Evolutionary conservation across 2,113 vertebrate genomes (phyloP).

Genomic region (Cryptomyrus ogoouensis): DNA sequence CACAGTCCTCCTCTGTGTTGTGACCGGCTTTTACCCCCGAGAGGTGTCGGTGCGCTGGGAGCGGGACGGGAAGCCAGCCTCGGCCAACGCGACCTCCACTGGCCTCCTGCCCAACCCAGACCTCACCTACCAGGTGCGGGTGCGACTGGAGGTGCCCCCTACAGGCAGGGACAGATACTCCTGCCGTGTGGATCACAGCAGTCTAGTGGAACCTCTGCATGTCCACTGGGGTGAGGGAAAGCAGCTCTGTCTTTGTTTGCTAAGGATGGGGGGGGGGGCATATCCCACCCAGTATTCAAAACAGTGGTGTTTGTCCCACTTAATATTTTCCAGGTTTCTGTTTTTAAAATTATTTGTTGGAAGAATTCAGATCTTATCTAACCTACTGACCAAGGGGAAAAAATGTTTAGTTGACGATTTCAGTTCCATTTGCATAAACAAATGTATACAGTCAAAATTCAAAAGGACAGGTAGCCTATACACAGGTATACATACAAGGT

Average conservation of each 20-base stretch:
- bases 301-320: not conserved
- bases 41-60: slow-evolving; percentile 23
- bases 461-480: not conserved
- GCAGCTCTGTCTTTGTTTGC: not conserved
- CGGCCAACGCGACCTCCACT: not conserved
- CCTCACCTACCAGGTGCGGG: not conserved
- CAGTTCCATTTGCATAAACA: not conserved
- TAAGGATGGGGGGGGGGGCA: not conserved
- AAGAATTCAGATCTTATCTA: not conserved
- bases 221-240: slow-evolving; percentile 17
- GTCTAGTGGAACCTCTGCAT: slow-evolving; percentile 1
- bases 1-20: slow-evolving; percentile 33
- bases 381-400: not conserved
- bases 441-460: not conserved
- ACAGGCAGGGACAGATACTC: not conserved
- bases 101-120: not conserved
- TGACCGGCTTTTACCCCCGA: slow-evolving; percentile 41
- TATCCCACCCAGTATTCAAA: not conserved
- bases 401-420: not conserved
- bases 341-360: not conserved
- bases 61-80: not conserved
- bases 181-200: slow-evolving; percentile 24
- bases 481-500: not conserved
- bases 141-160: not conserved
- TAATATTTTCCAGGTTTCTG: not conserved